phyloP scores from a whole-genome alignment of 2,888 invertebrate genomes.

The Fissipunctia ypsillon region DNA sequence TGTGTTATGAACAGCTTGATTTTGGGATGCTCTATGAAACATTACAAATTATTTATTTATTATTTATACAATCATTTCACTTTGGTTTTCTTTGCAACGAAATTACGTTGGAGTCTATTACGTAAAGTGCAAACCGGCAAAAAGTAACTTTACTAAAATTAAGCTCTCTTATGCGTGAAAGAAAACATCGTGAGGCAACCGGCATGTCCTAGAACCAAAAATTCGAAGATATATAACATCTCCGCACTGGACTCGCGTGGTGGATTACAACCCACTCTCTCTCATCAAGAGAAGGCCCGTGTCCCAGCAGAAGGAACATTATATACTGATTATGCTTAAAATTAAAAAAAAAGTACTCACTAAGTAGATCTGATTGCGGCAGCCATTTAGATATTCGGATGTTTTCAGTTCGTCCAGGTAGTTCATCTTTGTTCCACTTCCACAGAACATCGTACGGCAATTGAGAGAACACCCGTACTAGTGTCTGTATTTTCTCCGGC shows the following conservation, averaged over 20 bases:
- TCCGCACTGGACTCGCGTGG: no score
- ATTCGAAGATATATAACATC: no score
- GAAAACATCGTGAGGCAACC: no score
- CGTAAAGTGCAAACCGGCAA: not conserved
- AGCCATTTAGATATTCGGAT: conserved; percentile 79
- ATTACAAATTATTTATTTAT: not conserved
- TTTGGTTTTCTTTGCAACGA: not conserved
- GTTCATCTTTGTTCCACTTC: conserved; percentile 77
- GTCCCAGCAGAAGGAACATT: no score
- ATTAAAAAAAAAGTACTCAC: conserved; percentile 48
- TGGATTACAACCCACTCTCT: no score
- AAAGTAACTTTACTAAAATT: not conserved
- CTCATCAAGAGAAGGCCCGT: no score
- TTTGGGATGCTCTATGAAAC: conserved; percentile 80
- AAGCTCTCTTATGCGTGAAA: no score
- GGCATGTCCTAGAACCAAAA: no score
- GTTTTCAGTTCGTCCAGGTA: conserved; percentile 73
- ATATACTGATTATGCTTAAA: no score
- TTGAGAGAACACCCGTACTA: conserved; percentile 74
- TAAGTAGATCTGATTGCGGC: conserved; percentile 76
- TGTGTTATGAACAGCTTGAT: conserved; percentile 84
- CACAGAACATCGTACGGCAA: conserved; percentile 78
- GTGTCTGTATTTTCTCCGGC: conserved; percentile 69
- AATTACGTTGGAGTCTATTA: not conserved
- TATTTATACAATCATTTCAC: not conserved